These are phyloP conservation scores for Apotomis betuletana DNA, from an alignment of 2,888 invertebrate genomes.

Conservation along the genomic window DNA sequence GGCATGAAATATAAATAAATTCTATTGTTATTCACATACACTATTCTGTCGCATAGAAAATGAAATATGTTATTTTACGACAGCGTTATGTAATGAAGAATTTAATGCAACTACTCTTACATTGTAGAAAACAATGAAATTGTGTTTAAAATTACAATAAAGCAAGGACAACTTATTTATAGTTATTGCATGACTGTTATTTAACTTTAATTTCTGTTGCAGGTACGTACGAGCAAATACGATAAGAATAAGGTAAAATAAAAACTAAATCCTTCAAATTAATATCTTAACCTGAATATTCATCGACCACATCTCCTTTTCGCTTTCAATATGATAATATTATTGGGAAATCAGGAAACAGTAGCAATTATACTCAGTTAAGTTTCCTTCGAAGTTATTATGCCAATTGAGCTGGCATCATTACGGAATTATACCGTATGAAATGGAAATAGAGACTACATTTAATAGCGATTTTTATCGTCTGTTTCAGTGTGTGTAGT, in stretches of 20 bases:
- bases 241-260: slow-evolving; percentile 17
- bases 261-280: slow-evolving; percentile 20
- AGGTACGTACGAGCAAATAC: slow-evolving; percentile 28
- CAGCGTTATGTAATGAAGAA: not conserved
- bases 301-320: slow-evolving; percentile 45
- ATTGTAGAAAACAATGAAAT: slow-evolving; percentile 4
- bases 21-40: not conserved
- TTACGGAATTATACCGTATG: slow-evolving; percentile 6
- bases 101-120: not conserved
- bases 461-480: slow-evolving; percentile 3
- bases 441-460: slow-evolving; percentile 8
- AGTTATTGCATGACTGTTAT: no score
- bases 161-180: not conserved
- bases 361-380: slow-evolving; percentile 43
- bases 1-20: no score
- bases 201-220: slow-evolving; percentile 27
- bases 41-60: not conserved
- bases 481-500: slow-evolving; percentile 20
- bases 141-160: not conserved
- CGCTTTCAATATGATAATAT: slow-evolving; percentile 29
- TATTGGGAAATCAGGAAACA: slow-evolving; percentile 63
- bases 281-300: slow-evolving; percentile 41
- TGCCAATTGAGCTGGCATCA: not conserved
- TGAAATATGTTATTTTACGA: not conserved
- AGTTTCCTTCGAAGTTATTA: slow-evolving; percentile 35